These are phyloP conservation scores for Lophotis ruficrista DNA, from an alignment of 2,113 vertebrate species.

Conservation along the genomic window DNA sequence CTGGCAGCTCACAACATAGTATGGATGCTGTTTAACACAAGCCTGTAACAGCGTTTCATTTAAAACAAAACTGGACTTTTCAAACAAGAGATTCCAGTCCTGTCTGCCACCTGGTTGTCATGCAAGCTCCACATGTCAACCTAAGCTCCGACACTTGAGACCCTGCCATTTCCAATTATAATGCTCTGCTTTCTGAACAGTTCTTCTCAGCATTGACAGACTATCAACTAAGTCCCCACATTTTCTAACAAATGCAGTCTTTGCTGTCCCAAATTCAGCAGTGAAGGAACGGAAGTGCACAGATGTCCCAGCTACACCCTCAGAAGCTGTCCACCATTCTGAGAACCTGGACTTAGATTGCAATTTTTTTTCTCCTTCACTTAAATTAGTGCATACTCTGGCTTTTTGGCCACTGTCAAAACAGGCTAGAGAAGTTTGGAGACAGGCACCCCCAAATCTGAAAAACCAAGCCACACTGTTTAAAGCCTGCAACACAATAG, in stretches of 20 bases:
- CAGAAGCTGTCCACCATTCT: neutral
- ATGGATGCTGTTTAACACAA: neutral
- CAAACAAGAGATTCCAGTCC: neutral
- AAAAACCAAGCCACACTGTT: neutral
- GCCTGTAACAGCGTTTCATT: neutral
- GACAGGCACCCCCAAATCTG: neutral
- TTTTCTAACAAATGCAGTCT: neutral
- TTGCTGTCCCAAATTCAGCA: neutral
- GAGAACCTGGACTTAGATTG: neutral
- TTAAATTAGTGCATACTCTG: neutral
- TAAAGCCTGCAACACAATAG: neutral
- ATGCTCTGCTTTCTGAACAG: slow-evolving; percentile 1
- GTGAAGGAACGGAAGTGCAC: neutral
- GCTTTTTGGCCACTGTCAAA: neutral
- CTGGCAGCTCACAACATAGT: neutral
- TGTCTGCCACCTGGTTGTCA: slow-evolving; percentile 4
- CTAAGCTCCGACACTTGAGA: neutral
- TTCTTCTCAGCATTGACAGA: neutral
- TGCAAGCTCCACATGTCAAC: slow-evolving; percentile 3
- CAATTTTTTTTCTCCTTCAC: neutral
- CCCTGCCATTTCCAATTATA: slow-evolving; percentile 18
- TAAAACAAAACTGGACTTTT: neutral
- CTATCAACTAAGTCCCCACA: neutral
- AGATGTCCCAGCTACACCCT: neutral
- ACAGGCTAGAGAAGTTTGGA: neutral